Conservation (phyloP, 2,888 invertebrate species). For the Athetis lepigone region DNA sequence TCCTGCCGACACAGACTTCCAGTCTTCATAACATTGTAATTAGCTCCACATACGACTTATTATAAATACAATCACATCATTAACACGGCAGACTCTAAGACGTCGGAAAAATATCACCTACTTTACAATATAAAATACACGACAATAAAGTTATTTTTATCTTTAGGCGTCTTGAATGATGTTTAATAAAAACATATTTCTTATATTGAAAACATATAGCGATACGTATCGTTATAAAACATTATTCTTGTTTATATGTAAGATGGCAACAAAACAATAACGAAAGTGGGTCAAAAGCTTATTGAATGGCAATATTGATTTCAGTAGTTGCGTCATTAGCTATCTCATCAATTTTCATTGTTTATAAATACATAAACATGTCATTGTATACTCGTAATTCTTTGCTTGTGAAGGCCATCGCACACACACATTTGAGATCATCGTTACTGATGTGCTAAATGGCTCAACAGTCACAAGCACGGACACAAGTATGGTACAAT, state of each 20-base stretch:
- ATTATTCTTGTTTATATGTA: not conserved
- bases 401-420: constrained; percentile 34
- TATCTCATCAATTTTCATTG: constrained; percentile 10
- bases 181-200: constrained; percentile 27
- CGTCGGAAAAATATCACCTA: constrained; percentile 26
- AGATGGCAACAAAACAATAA: constrained; percentile 15
- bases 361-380: constrained; percentile 15
- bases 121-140: constrained; percentile 17
- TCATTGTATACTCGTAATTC: constrained; percentile 21
- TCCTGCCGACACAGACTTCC: constrained; percentile 27
- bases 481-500: constrained; percentile 57
- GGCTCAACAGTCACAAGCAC: constrained; percentile 45
- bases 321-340: constrained; percentile 1
- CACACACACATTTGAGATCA: constrained; percentile 37
- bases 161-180: constrained; percentile 27
- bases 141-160: constrained; percentile 33
- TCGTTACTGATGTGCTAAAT: constrained; percentile 50
- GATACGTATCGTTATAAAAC: constrained; percentile 3
- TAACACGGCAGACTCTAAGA: constrained; percentile 34
- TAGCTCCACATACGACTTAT: constrained; percentile 8
- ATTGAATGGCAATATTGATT: constrained; percentile 12
- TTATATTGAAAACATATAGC: not conserved
- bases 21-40: constrained; percentile 30
- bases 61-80: constrained; percentile 34
- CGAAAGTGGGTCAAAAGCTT: constrained; percentile 13